Base-by-base conservation (phyloP, 2,888 invertebrate genomes). In the Linyphia triangularis region DNA sequence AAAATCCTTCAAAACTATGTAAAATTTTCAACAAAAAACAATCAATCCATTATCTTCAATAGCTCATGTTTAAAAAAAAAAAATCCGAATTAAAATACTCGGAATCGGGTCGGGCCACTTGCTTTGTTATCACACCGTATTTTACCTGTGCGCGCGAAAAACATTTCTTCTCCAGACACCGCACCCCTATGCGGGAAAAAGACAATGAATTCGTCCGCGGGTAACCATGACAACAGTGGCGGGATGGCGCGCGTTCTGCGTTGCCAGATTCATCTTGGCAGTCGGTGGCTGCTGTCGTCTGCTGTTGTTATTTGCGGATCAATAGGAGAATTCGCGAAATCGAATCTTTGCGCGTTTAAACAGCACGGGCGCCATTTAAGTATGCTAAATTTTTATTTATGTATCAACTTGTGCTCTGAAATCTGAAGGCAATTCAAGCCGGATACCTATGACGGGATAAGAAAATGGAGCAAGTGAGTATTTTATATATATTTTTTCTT, bases 121-220 rank as follows among this genome's bases (percentile, higher is more conserved):
- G n/a, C n/a, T n/a, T n/a, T n/a, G n/a, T n/a, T n/a, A n/a, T n/a
- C n/a, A n/a, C n/a, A n/a, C n/a, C n/a, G n/a, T n/a, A n/a, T 16
- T n/a, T n/a, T 51, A 51, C 51, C 51, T 51, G 51, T 51, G 51
- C n/a, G 51, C 51, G 9, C 51, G 0, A 13, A 43, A 43, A 43
- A 5, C 26, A 30, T 33, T 59, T 69, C 43, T 26, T 26, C n/a
- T n/a, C 33, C 16, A n/a, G 26, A 40, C 43, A 37, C 70, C 59
- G 37, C 86, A 75, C 86, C 86, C 86, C 86, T 86, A 81, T 81
- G 81, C 86, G 86, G 86, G 79, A 86, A 85, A 86, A 81, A 30
- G 72, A 72, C 67, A 72, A 67, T 86, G 86, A 81, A 67, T 86
- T 73, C 70, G 79, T 59, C 86, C 73, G 37, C 81, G 0, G 28